Percentiles rank a stretch among this genome's conserved stretches.
phyloP scores from a whole-genome alignment of 1,140 invertebrate species.

The Oscheius sp. region DNA sequence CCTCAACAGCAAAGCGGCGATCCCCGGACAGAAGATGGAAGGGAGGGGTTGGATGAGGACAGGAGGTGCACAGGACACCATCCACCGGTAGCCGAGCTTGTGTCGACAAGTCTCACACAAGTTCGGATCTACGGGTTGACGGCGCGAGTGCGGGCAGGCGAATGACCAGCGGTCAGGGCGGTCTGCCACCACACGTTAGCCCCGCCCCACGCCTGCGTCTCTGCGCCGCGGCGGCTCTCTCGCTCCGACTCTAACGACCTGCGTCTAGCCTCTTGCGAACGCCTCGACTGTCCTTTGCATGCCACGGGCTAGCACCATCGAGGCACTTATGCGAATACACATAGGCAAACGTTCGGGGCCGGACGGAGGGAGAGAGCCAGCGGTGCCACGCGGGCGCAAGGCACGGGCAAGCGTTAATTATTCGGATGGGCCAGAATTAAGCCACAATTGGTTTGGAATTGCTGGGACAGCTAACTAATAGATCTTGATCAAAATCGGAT shows the following conservation, averaged over 20 bases:
- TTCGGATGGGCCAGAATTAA: too few species aligned
- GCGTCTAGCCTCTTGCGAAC: neutral
- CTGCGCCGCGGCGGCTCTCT: neutral
- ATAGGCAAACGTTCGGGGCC: neutral
- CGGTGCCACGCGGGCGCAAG: neutral
- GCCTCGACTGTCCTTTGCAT: neutral
- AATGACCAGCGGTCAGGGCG: slow-evolving; percentile 12
- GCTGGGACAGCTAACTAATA: too few species aligned
- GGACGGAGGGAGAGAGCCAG: neutral
- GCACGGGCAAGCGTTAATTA: neutral
- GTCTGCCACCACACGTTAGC: neutral
- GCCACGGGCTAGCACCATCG: slow-evolving; percentile 8
- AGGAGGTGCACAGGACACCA: slow-evolving; percentile 11
- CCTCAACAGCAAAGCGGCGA: slow-evolving; percentile 36
- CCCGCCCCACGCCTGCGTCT: neutral
- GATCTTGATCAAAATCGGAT: too few species aligned
- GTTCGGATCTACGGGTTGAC: slow-evolving; percentile 59
- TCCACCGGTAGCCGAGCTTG: slow-evolving; percentile 51
- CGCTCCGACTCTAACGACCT: neutral
- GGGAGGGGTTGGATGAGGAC: neutral
- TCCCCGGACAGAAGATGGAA: neutral
- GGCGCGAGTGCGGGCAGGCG: slow-evolving; percentile 18
- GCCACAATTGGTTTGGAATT: too few species aligned
- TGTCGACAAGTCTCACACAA: slow-evolving; percentile 49
- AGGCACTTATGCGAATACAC: slow-evolving; percentile 3